A percentile compares a stretch with the other conserved stretches of the same genome.
phyloP scores from a whole-genome alignment of 92 coral and sea anemone genomes.

The Siderastrea radians region DNA sequence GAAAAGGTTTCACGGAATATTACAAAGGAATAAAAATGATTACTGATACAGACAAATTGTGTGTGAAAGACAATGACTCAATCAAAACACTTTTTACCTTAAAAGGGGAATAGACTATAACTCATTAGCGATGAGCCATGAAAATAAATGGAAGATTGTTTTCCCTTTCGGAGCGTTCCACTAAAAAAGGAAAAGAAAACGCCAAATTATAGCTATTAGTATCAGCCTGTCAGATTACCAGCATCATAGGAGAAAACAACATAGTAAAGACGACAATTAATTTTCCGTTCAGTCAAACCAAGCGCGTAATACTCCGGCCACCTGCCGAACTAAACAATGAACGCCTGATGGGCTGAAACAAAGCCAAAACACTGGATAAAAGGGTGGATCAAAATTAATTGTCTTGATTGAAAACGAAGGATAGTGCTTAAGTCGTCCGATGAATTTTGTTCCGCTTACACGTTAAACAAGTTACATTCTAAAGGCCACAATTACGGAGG shows the following conservation, averaged over 20 bases:
- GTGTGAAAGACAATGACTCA: not conserved
- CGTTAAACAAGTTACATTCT: too few relatives aligned
- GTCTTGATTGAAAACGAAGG: not conserved
- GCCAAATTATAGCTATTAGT: constrained; percentile 1
- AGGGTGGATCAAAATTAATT: not conserved
- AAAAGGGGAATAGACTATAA: not conserved
- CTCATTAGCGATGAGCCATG: not conserved
- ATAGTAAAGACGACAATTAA: not conserved
- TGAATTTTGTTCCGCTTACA: not conserved
- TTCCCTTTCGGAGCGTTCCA: not conserved
- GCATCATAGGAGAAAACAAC: not conserved
- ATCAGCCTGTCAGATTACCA: not conserved
- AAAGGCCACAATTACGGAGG: too few relatives aligned
- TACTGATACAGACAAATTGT: not conserved
- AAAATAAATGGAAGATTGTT: not conserved
- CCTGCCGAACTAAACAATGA: constrained; percentile 19
- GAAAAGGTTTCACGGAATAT: not conserved
- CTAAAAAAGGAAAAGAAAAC: not conserved
- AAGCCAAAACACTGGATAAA: not conserved
- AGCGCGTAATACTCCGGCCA: not conserved
- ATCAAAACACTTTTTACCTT: not conserved
- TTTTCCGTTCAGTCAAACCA: not conserved
- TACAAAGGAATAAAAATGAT: not conserved
- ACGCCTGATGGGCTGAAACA: not conserved
- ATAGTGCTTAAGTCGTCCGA: not conserved